phyloP scores from a whole-genome alignment of 2,113 vertebrate genomes.

The Aegotheles bennettii region DNA sequence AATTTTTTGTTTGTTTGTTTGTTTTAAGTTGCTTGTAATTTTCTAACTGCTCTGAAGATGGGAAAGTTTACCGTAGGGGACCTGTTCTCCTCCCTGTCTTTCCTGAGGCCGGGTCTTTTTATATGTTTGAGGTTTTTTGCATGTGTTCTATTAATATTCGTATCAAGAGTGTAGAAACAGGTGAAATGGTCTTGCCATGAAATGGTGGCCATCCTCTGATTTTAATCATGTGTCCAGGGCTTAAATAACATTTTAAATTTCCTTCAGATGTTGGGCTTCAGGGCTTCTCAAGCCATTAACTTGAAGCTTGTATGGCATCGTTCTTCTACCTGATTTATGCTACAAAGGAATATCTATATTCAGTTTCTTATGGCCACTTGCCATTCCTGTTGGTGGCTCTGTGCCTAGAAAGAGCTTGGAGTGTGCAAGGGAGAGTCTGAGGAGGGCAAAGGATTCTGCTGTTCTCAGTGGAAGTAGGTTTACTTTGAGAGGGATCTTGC shows the following conservation, averaged over 20 bases:
- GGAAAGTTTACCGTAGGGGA: background rate
- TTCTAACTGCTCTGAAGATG: background rate
- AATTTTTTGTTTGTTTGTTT: background rate
- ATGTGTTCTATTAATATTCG: background rate
- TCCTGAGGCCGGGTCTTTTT: background rate
- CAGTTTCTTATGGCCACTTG: background rate
- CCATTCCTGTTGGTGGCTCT: background rate
- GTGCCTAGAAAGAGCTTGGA: background rate
- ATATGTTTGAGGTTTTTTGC: background rate
- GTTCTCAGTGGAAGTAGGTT: background rate
- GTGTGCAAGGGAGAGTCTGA: background rate
- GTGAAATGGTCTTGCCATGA: background rate
- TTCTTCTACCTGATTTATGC: background rate
- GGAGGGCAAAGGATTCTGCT: background rate
- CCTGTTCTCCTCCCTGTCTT: background rate
- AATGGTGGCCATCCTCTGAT: background rate
- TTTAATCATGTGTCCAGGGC: background rate
- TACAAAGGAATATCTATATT: background rate
- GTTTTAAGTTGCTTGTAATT: background rate
- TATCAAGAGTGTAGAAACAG: background rate
- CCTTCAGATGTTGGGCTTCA: background rate
- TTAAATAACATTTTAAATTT: background rate
- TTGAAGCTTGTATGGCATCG: background rate
- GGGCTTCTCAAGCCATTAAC: background rate
- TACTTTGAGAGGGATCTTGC: background rate